These are phyloP conservation scores for Trilocha varians DNA, from an alignment of 2,888 invertebrate species.

Conservation along the genomic window DNA sequence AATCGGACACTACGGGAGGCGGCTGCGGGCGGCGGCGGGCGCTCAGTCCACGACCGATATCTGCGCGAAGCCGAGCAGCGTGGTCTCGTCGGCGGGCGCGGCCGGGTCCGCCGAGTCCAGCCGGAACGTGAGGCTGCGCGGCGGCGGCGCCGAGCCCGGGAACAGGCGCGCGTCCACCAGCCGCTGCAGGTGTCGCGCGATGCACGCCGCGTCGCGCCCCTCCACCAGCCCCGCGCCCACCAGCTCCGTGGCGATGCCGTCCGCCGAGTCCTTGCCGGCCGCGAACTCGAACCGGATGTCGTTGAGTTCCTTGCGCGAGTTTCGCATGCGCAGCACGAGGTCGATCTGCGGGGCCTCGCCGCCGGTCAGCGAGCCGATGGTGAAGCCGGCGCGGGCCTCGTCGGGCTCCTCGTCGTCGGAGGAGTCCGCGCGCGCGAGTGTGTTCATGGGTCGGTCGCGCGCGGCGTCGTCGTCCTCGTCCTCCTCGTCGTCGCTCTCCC, in stretches of 20 bases:
- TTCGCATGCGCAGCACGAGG: slow-evolving; percentile 91
- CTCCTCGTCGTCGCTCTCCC: slow-evolving; percentile 96
- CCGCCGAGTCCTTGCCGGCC: slow-evolving; percentile 91
- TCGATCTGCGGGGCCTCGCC: slow-evolving; percentile 77
- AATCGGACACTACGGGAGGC: slow-evolving; percentile 4
- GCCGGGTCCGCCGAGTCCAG: slow-evolving; percentile 74
- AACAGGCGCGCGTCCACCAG: slow-evolving; percentile 79
- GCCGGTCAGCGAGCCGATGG: slow-evolving; percentile 42
- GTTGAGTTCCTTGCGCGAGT: slow-evolving; percentile 93
- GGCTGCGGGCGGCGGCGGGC: slow-evolving; percentile 9
- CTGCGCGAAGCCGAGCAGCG: slow-evolving; percentile 97
- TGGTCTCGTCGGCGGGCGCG: slow-evolving; percentile 93
- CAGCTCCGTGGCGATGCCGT: slow-evolving; percentile 96
- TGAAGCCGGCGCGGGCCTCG: slow-evolving; percentile 34
- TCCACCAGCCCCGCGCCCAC: slow-evolving; percentile 97
- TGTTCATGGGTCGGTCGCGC: slow-evolving; percentile 76
- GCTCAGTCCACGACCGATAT: slow-evolving; percentile 91
- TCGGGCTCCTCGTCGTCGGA: slow-evolving; percentile 65
- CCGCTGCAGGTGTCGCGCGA: slow-evolving; percentile 93
- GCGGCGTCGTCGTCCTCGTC: slow-evolving; percentile 69
- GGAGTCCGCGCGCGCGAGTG: slow-evolving; percentile 72
- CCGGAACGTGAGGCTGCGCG: slow-evolving; percentile 89
- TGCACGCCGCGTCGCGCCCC: slow-evolving; percentile 90
- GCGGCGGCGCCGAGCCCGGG: slow-evolving; percentile 59
- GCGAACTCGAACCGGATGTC: slow-evolving; percentile 99